Evolutionary conservation across 2,797 vertebrate genomes (phyloP).

Genomic region (Sebastes trivittatus): DNA sequence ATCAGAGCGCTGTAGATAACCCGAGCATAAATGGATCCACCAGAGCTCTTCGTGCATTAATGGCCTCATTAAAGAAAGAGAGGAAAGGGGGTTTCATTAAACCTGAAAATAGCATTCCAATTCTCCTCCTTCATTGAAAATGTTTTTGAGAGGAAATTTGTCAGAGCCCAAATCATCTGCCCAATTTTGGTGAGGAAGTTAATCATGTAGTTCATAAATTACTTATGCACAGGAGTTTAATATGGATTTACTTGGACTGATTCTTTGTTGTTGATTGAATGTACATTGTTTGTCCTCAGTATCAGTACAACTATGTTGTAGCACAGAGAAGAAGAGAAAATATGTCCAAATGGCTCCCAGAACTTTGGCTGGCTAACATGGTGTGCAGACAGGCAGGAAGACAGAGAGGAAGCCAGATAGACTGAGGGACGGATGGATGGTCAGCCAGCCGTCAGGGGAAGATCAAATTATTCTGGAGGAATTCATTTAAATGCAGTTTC

Average conservation of each 20-base stretch:
- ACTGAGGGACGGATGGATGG: not conserved
- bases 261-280: not conserved
- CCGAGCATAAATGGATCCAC: slow-evolving; percentile 9
- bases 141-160: slow-evolving; percentile 48
- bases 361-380: not conserved
- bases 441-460: not conserved
- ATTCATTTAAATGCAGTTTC: not conserved
- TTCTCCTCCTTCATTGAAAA: slow-evolving; percentile 42
- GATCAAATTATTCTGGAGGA: not conserved
- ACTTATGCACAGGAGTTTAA: slow-evolving; percentile 9
- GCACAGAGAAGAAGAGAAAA: not conserved
- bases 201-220: slow-evolving; percentile 28
- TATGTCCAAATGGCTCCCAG: slow-evolving; percentile 19
- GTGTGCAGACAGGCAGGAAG: slow-evolving; percentile 3
- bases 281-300: not conserved
- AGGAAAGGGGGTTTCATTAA: slow-evolving; percentile 40
- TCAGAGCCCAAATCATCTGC: slow-evolving; percentile 18
- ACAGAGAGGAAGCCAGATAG: not conserved
- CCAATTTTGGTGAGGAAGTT: slow-evolving; percentile 7
- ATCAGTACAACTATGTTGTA: not conserved
- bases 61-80: slow-evolving; percentile 25
- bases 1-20: slow-evolving; percentile 13
- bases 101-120: slow-evolving; percentile 59
- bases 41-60: slow-evolving; percentile 32
- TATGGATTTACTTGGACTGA: not conserved